Evolutionary conservation across 2,113 vertebrate species (phyloP), one percentile per base, ranked within the genome.

Genomic region (Butorides virescens): DNA sequence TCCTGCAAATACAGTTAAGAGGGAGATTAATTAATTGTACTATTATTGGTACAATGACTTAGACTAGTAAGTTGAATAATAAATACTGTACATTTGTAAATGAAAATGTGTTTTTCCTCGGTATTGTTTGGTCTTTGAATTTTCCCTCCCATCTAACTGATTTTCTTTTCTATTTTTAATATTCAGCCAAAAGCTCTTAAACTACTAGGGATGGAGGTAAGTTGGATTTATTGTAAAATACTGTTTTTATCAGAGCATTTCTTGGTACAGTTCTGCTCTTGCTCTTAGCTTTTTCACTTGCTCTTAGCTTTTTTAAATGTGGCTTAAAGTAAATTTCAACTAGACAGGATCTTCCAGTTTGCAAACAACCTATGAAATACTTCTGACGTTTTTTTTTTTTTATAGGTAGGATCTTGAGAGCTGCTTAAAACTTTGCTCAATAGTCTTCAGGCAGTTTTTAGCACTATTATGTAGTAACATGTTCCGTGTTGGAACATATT

Each of bases 191-290:
- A 99, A 98, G 99, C 99, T 82, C 98, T 99, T 73, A 99, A 99
- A 94, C 99, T 99, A 78, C 98, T 99, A 34, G 99, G 99, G 89
- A 99, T 99, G 99, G 99, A 99, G 98, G 99, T 99, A 97, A 97
- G 98, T 92, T 82, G 46, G 22, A 47, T 95, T 92, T 83, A 39
- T 73, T 80, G 27, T 61, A 37, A 34, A 39, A 47, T 55, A 56
- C 21, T 37, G 6, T 0, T 61, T 91, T 87, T 82, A 58, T 76
- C 27, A 46, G 66, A 61, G 23, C 10, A 32, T 79, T 86, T 95
- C 18, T 81, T 86, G 73, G 22, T 59, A 50, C 81, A 68, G 13
- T 66, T 65, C 42, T 87, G 19, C 50, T 81, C 36, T 88, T 78
- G 26, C 30, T 88, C 15, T 83, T 66, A 55, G 37, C 13, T 46